Evolutionary conservation across 2,113 vertebrate species (phyloP).

Genomic region (Forbesichthys papilliferus): DNA sequence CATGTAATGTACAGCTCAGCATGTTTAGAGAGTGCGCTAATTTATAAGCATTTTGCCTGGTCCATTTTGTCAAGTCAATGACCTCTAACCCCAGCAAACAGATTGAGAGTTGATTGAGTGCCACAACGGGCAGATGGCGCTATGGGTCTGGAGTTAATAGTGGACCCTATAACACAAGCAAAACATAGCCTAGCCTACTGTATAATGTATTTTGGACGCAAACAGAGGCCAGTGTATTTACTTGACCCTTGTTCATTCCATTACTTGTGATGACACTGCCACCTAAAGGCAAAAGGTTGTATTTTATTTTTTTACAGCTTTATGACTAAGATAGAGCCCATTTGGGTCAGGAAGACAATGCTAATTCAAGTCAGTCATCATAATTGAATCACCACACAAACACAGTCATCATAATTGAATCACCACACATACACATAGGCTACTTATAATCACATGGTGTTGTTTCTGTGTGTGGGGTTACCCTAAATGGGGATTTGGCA

Average conservation of each 20-base stretch:
- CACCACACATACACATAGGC: conserved; percentile 27
- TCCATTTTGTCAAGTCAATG: conserved; percentile 41
- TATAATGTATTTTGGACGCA: conserved; percentile 7
- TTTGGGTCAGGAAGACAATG: conserved; percentile 25
- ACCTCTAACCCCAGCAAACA: conserved; percentile 52
- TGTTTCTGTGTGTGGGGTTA: not conserved
- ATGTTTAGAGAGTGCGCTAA: too few relatives aligned
- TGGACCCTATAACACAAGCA: conserved; percentile 1
- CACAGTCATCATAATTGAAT: conserved; percentile 27
- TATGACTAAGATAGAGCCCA: conserved; percentile 32
- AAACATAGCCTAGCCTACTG: conserved; percentile 28
- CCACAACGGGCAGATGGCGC: conserved; percentile 54
- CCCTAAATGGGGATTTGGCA: not conserved
- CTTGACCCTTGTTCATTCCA: not conserved
- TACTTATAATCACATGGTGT: not conserved
- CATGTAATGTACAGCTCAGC: too few relatives aligned
- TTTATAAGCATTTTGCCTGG: not conserved
- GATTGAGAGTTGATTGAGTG: conserved; percentile 46
- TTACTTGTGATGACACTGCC: conserved; percentile 33
- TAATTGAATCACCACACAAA: conserved; percentile 29
- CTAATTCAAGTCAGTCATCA: conserved; percentile 12
- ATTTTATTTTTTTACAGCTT: conserved; percentile 17
- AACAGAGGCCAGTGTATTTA: not conserved
- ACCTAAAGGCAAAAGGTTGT: conserved; percentile 27
- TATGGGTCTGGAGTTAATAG: conserved; percentile 15